A percentile compares a stretch with the other conserved stretches of the same genome.
Conservation (phyloP, 2,888 invertebrate species). For the Pycnomerus fuliginosus region DNA sequence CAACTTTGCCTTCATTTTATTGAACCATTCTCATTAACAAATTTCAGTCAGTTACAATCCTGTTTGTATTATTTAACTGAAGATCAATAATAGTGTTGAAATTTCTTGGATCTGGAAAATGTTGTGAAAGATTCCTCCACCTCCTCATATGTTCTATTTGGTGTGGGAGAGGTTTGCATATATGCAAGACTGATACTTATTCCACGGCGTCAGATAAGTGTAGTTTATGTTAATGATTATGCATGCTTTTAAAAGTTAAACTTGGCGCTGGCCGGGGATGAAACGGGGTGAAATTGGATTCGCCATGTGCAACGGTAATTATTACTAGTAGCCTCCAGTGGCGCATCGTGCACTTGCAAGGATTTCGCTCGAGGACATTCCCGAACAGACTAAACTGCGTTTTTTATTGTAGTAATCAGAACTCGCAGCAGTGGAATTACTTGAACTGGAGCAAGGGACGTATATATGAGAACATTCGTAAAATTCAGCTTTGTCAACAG, state of each 20-base stretch:
- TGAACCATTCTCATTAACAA: too few species aligned
- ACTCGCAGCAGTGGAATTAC: slow-evolving; percentile 33
- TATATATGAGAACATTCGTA: too few species aligned
- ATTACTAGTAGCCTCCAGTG: slow-evolving; percentile 48
- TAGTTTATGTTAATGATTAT: slow-evolving; percentile 50
- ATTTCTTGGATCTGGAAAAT: too few species aligned
- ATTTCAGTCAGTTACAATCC: too few species aligned
- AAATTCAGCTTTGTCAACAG: too few species aligned
- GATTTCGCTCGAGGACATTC: slow-evolving; percentile 31
- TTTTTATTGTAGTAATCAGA: slow-evolving; percentile 36
- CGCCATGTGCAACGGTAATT: slow-evolving; percentile 41
- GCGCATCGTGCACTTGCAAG: slow-evolving; percentile 41
- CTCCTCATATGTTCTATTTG: too few species aligned
- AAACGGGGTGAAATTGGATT: slow-evolving; percentile 33
- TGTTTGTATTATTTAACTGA: too few species aligned
- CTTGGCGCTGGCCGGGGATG: slow-evolving; percentile 32
- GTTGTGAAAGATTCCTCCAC: too few species aligned
- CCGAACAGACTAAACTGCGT: slow-evolving; percentile 30
- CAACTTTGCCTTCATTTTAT: too few species aligned
- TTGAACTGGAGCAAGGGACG: slow-evolving; percentile 26
- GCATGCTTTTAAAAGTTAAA: slow-evolving; percentile 49
- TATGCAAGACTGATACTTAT: slow-evolving; percentile 43
- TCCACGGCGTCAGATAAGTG: slow-evolving; percentile 44
- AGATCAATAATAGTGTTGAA: too few species aligned
- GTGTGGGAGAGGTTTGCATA: slow-evolving; percentile 30